phyloP scores from a whole-genome alignment of 2,888 invertebrate species.

The Hydriomena furcata region DNA sequence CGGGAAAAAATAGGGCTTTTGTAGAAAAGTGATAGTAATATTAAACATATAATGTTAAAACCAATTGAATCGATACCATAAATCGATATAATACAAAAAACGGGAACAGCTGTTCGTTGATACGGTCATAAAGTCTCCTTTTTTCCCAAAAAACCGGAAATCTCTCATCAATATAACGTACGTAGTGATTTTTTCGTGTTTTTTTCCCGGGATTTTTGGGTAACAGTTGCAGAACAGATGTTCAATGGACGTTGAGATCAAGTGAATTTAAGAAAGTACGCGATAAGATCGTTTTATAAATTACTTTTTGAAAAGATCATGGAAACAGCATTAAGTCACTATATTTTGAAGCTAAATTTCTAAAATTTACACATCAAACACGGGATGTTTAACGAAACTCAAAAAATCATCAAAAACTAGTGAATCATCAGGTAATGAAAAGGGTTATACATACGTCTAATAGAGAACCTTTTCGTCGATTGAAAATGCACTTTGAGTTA shows the following conservation, averaged over 20 bases:
- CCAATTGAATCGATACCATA: constrained; percentile 41
- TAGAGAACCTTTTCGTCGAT: no score
- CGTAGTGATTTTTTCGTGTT: constrained; percentile 34
- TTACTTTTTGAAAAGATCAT: neutral
- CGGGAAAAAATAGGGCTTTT: no score
- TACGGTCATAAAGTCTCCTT: constrained; percentile 49
- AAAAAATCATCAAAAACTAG: no score
- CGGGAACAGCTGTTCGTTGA: constrained; percentile 46
- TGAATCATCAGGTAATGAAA: no score
- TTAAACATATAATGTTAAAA: constrained; percentile 33
- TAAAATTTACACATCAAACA: no score
- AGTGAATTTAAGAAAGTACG: constrained; percentile 21
- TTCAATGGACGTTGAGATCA: constrained; percentile 22
- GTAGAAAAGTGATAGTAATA: constrained; percentile 23
- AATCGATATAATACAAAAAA: constrained; percentile 46
- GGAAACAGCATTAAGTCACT: no score
- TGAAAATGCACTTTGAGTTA: no score
- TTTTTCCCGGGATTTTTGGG: constrained; percentile 41
- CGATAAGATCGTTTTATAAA: neutral
- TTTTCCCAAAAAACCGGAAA: constrained; percentile 46
- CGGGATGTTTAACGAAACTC: no score
- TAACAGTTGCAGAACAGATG: constrained; percentile 40
- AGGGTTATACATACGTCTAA: no score
- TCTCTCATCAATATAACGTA: constrained; percentile 46
- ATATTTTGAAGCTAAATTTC: no score